Percentiles rank a stretch among this genome's conserved stretches.
Evolutionary conservation across 2,888 invertebrate species (phyloP).

Genomic region (Plemyria rubiginata): DNA sequence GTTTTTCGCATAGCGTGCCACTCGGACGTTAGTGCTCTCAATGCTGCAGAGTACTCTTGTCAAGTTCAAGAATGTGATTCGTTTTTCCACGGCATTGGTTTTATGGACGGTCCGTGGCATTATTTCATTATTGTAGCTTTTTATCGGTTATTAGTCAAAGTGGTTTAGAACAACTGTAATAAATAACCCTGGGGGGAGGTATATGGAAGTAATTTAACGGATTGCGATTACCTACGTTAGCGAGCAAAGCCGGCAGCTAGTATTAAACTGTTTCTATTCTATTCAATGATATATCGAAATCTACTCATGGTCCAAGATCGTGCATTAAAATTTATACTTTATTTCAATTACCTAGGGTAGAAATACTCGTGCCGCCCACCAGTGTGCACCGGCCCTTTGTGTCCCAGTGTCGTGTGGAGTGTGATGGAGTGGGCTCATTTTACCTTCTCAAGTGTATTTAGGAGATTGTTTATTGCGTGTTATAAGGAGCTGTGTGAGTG

Average conservation of each 20-base stretch:
- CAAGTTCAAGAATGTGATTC: slow-evolving; percentile 40
- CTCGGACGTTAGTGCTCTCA: slow-evolving; percentile 37
- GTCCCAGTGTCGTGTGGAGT: slow-evolving; percentile 7
- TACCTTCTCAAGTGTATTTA: slow-evolving; percentile 21
- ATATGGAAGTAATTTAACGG: no score
- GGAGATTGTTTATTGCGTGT: slow-evolving; percentile 17
- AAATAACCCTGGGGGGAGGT: no score
- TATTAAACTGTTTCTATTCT: no score
- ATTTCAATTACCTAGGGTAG: no score
- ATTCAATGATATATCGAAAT: no score
- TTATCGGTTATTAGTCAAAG: not conserved
- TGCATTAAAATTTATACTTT: no score
- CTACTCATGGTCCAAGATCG: no score
- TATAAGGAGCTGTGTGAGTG: slow-evolving; percentile 4
- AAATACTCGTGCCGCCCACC: no score
- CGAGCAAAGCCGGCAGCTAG: no score
- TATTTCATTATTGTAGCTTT: slow-evolving; percentile 11
- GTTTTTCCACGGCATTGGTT: slow-evolving; percentile 30
- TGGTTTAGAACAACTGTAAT: no score
- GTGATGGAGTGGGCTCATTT: slow-evolving; percentile 26
- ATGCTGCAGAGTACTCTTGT: slow-evolving; percentile 38
- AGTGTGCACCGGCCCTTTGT: not conserved
- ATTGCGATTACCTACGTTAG: no score
- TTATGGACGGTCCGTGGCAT: slow-evolving; percentile 7
- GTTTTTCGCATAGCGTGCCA: slow-evolving; percentile 29